These are phyloP conservation scores for Zophobas atratus DNA, from an alignment of 1,140 invertebrate genomes.

Conservation along the genomic window DNA sequence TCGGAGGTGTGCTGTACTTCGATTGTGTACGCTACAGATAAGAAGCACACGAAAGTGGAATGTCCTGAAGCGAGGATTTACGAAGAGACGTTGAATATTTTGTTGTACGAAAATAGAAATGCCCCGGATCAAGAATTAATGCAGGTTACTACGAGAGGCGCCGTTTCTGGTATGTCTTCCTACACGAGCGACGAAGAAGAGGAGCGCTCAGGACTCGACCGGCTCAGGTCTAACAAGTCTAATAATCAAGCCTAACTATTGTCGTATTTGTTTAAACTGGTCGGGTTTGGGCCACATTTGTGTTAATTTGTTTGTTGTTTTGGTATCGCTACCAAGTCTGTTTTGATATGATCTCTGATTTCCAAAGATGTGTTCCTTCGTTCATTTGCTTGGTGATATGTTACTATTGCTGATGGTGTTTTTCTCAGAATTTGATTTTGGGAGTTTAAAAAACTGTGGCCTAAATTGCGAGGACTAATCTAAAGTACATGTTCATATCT, in stretches of 20 bases:
- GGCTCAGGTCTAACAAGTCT: conserved; percentile 84
- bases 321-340: conserved; percentile 36
- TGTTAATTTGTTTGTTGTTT: background rate
- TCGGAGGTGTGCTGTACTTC: conserved; percentile 99
- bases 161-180: conserved; percentile 78
- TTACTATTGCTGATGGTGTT: too few species aligned
- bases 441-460: conserved; percentile 18
- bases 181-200: conserved; percentile 91
- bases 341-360: conserved; percentile 65
- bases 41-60: conserved; percentile 99
- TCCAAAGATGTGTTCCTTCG: conserved; percentile 11
- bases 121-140: conserved; percentile 96
- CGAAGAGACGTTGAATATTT: conserved; percentile 97
- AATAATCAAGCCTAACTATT: conserved; percentile 71
- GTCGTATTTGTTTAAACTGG: conserved; percentile 46
- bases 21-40: conserved; percentile 99
- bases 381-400: background rate
- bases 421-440: background rate
- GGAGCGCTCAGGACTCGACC: conserved; percentile 82
- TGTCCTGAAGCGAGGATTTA: conserved; percentile 99
- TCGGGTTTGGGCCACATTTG: conserved; percentile 35
- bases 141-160: conserved; percentile 89
- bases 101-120: conserved; percentile 95
- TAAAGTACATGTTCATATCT: conserved; percentile 10
- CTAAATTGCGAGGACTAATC: conserved; percentile 26